Evolutionary conservation across 2,113 vertebrate species (phyloP).

Genomic region (Lepidothrix coronata): DNA sequence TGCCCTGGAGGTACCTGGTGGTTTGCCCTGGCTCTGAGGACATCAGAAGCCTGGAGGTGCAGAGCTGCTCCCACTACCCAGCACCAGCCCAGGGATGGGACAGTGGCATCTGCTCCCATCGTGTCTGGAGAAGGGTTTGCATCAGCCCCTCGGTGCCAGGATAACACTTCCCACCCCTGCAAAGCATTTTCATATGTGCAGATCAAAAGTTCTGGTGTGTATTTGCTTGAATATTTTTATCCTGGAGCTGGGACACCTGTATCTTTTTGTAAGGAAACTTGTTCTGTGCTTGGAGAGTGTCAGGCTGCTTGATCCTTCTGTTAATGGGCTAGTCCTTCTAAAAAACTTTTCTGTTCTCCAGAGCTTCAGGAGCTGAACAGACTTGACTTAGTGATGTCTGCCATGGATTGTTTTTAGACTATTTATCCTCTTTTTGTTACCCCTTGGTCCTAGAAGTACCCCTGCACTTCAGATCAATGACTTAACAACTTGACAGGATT

Average conservation of each 20-base stretch:
- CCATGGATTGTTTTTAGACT: neutral
- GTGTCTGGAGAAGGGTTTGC: neutral
- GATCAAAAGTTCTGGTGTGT: neutral
- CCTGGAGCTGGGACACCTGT: neutral
- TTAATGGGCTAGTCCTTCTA: neutral
- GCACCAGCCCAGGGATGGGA: too few species aligned
- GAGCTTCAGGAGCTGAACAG: neutral
- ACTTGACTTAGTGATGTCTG: neutral
- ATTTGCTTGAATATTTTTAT: neutral
- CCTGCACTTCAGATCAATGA: neutral
- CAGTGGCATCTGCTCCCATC: neutral
- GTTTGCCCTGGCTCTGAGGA: neutral
- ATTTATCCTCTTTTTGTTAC: neutral
- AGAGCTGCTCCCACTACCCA: neutral
- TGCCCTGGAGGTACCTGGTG: too few species aligned
- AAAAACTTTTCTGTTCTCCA: neutral
- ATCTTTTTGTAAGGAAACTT: neutral
- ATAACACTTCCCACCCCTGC: neutral
- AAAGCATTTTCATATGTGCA: rapidly evolving
- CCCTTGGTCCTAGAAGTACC: neutral
- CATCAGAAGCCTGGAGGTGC: neutral
- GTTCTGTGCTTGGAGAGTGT: neutral
- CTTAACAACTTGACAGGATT: neutral
- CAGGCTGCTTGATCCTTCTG: neutral
- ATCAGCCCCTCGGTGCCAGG: neutral